Evolutionary conservation across 2,888 invertebrate genomes (phyloP), one percentile per base, ranked within the genome.

Genomic region (Drosophila acutilabella): DNA sequence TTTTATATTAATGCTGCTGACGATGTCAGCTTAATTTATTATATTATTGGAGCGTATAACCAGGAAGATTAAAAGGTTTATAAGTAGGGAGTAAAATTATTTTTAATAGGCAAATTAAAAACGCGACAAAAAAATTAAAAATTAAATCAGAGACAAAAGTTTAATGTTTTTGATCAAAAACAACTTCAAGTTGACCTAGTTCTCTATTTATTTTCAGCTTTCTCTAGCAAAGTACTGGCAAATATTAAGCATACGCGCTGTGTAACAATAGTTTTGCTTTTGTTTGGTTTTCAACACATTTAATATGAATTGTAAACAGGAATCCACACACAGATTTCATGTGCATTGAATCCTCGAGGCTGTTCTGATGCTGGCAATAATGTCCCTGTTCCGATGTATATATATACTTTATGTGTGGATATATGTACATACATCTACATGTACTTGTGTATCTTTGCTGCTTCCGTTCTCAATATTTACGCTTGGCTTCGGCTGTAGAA

Each of bases 391-490:
- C 33, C 50, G 45, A 64, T 64, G n/a, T n/a, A 64, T 30, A 23
- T 18, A 45, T 40, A 23, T 18, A 47, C 36, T 30, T 30, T 41
- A 64, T 42, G 16, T 54, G 61, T 61, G 66, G 11, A 23, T 16
- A 16, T 14, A 6, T 54, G 8, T 30, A 33, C 20, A 26, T 36
- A 1, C 13, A 36, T 45, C 13, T 20, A 36, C 23, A 41, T 57
- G 47, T 52, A 41, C 44, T 65, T 62, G 52, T 64, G 69, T 65
- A 65, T 74, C 76, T 81, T 64, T 71, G 45, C 61, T 60, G 72
- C 69, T 76, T 85, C 82, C 72, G 75, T 66, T 82, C 60, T 69
- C 72, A 71, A 78, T 89, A 68, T 85, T 89, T 84, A 74, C 80
- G 80, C 88, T 77, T 78, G 70, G 72, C 60, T 81, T 75, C 75